Percentiles rank a stretch among this genome's conserved stretches.
Conservation (phyloP, 2,113 vertebrate genomes). For the Nothoprocta pentlandii region DNA sequence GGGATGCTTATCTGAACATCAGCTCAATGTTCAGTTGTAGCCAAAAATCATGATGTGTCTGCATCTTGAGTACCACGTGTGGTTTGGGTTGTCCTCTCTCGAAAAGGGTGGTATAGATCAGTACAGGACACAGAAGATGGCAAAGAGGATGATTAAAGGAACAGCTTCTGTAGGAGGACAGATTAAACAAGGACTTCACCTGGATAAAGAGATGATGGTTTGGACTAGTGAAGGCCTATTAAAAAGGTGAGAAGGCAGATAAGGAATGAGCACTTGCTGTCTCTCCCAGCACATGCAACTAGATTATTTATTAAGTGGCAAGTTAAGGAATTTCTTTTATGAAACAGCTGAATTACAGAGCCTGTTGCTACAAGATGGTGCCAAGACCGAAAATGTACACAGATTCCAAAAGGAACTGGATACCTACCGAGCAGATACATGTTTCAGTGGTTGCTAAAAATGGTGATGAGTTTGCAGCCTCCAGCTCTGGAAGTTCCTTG, state of each 20-base stretch:
- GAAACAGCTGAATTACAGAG: constrained; percentile 40
- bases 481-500: background rate
- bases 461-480: background rate
- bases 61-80: background rate
- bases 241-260: background rate
- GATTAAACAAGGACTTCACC: background rate
- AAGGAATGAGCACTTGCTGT: background rate
- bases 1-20: background rate
- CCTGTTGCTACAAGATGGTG: constrained; percentile 43
- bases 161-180: background rate
- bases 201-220: background rate
- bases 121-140: background rate
- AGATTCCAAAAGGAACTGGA: constrained; percentile 52
- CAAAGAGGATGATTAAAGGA: background rate
- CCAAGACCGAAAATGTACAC: constrained; percentile 50
- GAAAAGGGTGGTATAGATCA: background rate
- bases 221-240: background rate
- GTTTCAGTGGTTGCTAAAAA: background rate
- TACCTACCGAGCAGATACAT: background rate
- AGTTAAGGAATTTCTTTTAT: constrained; percentile 52
- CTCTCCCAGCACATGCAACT: background rate
- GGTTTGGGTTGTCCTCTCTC: background rate
- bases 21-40: background rate
- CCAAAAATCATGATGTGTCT: background rate
- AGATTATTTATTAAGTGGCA: constrained; percentile 23